These are phyloP conservation scores for Macrostomum lignano DNA, from an alignment of 1,140 invertebrate genomes.

Conservation along the genomic window DNA sequence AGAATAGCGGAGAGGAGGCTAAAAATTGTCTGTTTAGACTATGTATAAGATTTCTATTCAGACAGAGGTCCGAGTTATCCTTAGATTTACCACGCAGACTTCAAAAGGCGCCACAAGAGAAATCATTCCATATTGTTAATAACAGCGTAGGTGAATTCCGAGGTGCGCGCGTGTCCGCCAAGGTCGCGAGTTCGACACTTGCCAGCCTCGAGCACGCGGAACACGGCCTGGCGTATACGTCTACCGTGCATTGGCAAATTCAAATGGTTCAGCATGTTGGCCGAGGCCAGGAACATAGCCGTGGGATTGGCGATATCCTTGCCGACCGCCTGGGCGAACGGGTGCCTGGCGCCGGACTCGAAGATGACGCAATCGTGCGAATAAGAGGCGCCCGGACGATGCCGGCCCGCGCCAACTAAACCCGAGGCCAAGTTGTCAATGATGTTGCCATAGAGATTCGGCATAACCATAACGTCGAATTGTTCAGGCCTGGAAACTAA, in stretches of 20 bases:
- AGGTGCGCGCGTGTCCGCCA: conserved; percentile 69
- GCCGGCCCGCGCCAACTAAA: conserved; percentile 79
- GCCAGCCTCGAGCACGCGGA: conserved; percentile 6
- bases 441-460: conserved; percentile 92
- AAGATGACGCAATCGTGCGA: neutral
- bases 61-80: too few species aligned
- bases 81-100: too few species aligned
- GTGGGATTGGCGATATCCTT: conserved; percentile 95
- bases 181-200: conserved; percentile 57
- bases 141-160: conserved; percentile 64
- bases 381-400: conserved; percentile 59
- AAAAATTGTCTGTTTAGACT: too few species aligned
- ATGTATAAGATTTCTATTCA: too few species aligned
- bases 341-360: conserved; percentile 52
- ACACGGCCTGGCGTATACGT: conserved; percentile 2
- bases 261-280: conserved; percentile 70
- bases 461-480: conserved; percentile 89
- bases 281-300: conserved; percentile 66
- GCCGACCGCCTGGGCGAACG: conserved; percentile 75
- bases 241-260: conserved; percentile 28
- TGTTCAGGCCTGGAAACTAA: conserved; percentile 61
- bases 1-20: too few species aligned
- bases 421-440: conserved; percentile 81
- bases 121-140: conserved; percentile 30
- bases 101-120: too few species aligned